Base-by-base conservation (phyloP, 2,888 invertebrate species). In the Ametastegia equiseti region DNA sequence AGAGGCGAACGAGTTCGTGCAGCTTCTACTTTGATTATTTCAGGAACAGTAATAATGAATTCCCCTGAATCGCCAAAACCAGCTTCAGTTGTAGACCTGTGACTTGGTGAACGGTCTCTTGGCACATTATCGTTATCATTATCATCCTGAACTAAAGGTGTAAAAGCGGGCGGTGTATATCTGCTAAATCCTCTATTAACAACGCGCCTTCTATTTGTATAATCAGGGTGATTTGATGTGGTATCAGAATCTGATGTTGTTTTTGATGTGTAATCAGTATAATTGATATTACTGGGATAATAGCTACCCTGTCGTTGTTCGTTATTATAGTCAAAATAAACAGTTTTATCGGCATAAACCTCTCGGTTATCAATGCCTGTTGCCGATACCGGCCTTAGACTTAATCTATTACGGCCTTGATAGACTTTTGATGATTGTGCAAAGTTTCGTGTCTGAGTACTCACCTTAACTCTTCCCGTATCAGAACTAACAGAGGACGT, bases 401-500 rank as follows among this genome's bases (percentile, higher is more conserved):
- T 87, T 78, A 87, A 81, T 81, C 86, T 88, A 63, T 86, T 71
- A 36, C 50, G 73, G 63, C 81, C 86, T 81, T 89, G 90, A 83
- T 83, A 82, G 80, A 86, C 82, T 84, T 83, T 87, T 86, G 89
- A 86, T 84, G 90, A 86, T 86, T 91, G 90, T 86, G 90, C 87
- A 87, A 86, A 84, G 88, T 90, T 90, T 89, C 89, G 90, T 86
- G 90, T 86, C 81, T 88, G 82, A 82, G 87, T 91, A 91, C 91
- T 92, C 91, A 91, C 91, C 91, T 91, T 91, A 81, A 87, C 82
- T 71, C 88, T 85, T 80, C 89, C 89, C 82, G 84, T 88, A 79
- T 85, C 85, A 80, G 86, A 79, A 82, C 83, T 81, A 73, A 81
- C 80, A 50, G 84, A 78, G 36, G 86, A 39, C 82, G 86, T 82